phyloP scores from a whole-genome alignment of 2,797 vertebrate genomes.

The Anniella stebbinsi region DNA sequence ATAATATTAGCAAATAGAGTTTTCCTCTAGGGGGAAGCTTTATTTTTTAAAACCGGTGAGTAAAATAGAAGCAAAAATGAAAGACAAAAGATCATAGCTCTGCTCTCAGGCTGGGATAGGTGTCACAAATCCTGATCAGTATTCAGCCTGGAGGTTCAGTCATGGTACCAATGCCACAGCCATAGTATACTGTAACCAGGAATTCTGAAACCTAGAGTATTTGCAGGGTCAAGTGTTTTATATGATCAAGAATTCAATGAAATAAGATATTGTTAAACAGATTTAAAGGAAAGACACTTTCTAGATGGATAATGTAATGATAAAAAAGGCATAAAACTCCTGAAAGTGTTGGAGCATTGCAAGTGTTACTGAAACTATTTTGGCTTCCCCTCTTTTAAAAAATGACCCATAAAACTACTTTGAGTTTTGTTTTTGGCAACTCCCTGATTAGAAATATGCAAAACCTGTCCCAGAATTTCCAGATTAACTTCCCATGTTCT shows the following conservation, averaged over 20 bases:
- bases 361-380: background rate
- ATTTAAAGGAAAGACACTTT: background rate
- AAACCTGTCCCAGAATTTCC: background rate
- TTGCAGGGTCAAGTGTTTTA: background rate
- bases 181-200: background rate
- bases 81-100: background rate
- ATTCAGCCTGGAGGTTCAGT: background rate
- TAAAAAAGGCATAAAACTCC: background rate
- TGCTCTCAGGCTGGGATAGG: background rate
- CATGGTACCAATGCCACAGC: background rate
- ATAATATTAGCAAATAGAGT: conserved; percentile 30
- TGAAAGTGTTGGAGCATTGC: background rate
- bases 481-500: background rate
- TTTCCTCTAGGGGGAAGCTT: background rate
- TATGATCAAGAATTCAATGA: background rate
- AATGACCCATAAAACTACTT: background rate
- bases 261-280: background rate
- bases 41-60: background rate
- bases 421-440: background rate
- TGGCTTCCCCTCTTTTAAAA: background rate
- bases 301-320: background rate
- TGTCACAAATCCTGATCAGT: background rate
- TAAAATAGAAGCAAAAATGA: background rate
- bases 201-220: background rate
- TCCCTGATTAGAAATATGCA: background rate